Base-by-base conservation (phyloP, 2,797 vertebrate species). In the Furcifer pardalis region DNA sequence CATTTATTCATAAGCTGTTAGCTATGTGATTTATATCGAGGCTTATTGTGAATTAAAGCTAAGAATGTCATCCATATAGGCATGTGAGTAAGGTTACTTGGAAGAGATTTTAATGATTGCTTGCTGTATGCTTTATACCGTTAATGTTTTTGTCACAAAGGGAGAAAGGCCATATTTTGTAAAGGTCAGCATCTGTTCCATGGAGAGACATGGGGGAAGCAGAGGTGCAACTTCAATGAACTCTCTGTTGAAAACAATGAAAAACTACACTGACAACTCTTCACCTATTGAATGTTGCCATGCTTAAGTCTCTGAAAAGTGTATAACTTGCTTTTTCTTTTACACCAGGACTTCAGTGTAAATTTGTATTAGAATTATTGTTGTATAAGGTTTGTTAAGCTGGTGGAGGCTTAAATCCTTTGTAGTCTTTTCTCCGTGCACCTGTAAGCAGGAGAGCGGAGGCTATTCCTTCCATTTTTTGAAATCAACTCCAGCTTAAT, bases 21-120 rank as follows among this genome's bases (percentile, higher is more conserved):
- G 74, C 87, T 88, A n/a, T 9, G 9, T 88, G 82, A 87, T 93
- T 92, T 91, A 89, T 88, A 89, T 92, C 89, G 86, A 87, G 86
- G 86, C 86, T 89, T 91, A 82, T 89, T 85, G 88, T 90, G 92
- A 90, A 79, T 82, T 79, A 88, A 92, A 91, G 84, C 90, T 91
- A 91, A 86, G 82, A 89, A 81, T 84, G 90, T 90, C 90, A 86
- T 88, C 91, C 91, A 87, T 89, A 88, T 75, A 1, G 80, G 69
- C 37, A 7, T 79, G 73, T 83, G 87, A 73, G 84, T 84, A 90
- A 87, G 90, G 73, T 73, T 83, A 35, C 89, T 94, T 93, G 93
- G 88, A 92, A 73, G 86, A 76, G 77, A 81, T 71, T 83, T 77
- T 78, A 90, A 90, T 86, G 66, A 82, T 10, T 89, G 91, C 90